phyloP scores from a whole-genome alignment of 2,797 vertebrate genomes.

The Chromis chromis region DNA sequence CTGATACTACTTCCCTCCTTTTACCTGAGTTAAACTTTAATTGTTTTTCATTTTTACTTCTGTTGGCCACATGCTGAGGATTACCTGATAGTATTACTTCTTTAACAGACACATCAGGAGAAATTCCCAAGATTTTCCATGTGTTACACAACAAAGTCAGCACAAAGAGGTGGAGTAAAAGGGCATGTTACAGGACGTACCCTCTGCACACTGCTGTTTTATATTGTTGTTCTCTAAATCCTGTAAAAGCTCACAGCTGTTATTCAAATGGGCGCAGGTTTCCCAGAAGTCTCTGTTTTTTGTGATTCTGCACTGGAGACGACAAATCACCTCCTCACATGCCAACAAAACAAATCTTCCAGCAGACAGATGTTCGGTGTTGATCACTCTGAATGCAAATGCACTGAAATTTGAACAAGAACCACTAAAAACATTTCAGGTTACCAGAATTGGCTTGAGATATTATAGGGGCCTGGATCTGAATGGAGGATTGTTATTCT shows the following conservation, averaged over 20 bases:
- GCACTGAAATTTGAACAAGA: conserved; percentile 35
- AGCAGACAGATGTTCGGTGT: too few relatives aligned
- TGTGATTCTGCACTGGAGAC: background rate
- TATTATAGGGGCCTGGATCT: conserved; percentile 57
- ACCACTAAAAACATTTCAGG: conserved; percentile 37
- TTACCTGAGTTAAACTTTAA: too few relatives aligned
- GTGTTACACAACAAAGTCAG: background rate
- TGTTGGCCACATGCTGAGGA: background rate
- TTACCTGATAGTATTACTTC: background rate
- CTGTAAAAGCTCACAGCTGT: background rate
- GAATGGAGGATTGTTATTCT: conserved; percentile 67
- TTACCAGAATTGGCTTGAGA: conserved; percentile 41
- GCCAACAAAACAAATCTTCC: conserved; percentile 1
- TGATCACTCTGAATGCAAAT: conserved; percentile 48
- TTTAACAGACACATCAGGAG: background rate
- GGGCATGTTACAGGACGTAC: background rate
- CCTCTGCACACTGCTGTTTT: background rate
- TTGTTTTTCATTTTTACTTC: too few relatives aligned
- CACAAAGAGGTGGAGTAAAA: background rate
- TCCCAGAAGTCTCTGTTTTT: conserved; percentile 6
- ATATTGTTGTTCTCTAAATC: background rate
- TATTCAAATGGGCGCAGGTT: background rate
- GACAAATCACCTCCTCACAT: conserved; percentile 14
- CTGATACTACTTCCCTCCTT: too few relatives aligned
- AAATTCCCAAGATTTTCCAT: background rate